Evolutionary conservation across 2,797 vertebrate genomes (phyloP), one percentile per base, ranked within the genome.

Genomic region (Octomys mimax): DNA sequence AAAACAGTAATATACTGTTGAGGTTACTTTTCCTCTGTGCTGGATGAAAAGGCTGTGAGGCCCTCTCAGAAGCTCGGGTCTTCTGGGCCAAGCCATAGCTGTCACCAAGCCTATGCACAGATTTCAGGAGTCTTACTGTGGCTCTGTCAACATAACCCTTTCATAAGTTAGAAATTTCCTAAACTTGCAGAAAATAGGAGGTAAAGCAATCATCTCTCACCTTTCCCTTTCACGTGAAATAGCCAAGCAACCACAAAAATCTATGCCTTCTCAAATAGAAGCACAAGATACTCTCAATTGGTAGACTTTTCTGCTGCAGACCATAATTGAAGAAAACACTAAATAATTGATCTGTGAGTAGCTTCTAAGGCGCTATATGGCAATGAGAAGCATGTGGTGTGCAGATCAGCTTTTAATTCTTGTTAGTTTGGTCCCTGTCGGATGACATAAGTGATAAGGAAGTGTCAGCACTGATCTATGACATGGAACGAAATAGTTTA

Each of bases 351-450:
- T 94, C 89, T 86, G 81, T 80, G 81, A 87, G 80, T 61, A 33
- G 89, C 84, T 95, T 75, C 36, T 81, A 57, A 95, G 70, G 86
- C 13, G 18, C 59, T 95, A 7, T 78, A 33, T 82, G 89, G 81
- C 80, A 90, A 82, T 42, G 57, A 96, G 81, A 89, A 91, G 64
- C 91, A 83, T 59, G 79, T 84, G 79, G 39, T 94, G 86, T 95
- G 85, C 75, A 95, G 87, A 96, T 79, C 64, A 96, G 70, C 88
- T 92, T 96, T 96, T 92, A 97, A 96, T 97, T 94, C 92, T 93
- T 96, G 94, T 96, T 96, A 91, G 93, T 94, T 96, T 96, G 88
- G 93, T 66, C 73, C 39, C 39, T 1, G 1, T 92, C 93, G 92
- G 81, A 88, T 22, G 70, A 95, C 96, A 93, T 92, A 90, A 95